Evolutionary conservation across 2,888 invertebrate species (phyloP), one percentile per base, ranked within the genome.

Genomic region (Dicyrtoma fusca): DNA sequence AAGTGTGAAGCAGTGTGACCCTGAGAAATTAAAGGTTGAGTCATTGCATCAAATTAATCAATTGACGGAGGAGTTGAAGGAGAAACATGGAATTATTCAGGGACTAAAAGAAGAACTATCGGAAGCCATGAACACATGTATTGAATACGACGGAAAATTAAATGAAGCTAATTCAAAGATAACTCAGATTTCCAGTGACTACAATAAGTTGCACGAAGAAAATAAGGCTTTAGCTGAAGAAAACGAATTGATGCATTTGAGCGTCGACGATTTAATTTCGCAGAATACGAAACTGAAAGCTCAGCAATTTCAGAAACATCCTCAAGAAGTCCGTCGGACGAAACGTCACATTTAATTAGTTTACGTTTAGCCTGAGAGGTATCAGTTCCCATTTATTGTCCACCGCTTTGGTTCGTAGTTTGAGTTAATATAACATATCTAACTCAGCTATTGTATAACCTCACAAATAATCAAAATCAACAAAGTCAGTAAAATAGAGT

Each of bases 221-320:
- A 61, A 69, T 4, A n/a, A 51, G 44, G 42, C 53, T n/a, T 23
- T 72, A 21, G 25, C 62, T 14, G 71, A 73, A 25, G 70, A 74
- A 19, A 69, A 61, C 25, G 76, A 74, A 44, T 19, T 71, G 3
- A 23, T 71, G 23, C 74, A 74, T 51, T 23, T 74, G 13, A 26
- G 45, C 1, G 51, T 74, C n/a, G 74, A 74, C 8, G 68, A 66
- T 44, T 26, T 34, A 8, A 34, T n/a, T n/a, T n/a, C n/a, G n/a
- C n/a, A n/a, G n/a, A n/a, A n/a, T n/a, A n/a, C n/a, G n/a, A n/a
- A n/a, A n/a, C n/a, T n/a, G n/a, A n/a, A n/a, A n/a, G n/a, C n/a
- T n/a, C n/a, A n/a, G n/a, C n/a, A n/a, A n/a, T n/a, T n/a, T n/a
- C n/a, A n/a, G n/a, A n/a, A n/a, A n/a, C n/a, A n/a, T n/a, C n/a